Evolutionary conservation across 1,140 invertebrate species (phyloP).

Genomic region (Ceratoteleas bidentatus): DNA sequence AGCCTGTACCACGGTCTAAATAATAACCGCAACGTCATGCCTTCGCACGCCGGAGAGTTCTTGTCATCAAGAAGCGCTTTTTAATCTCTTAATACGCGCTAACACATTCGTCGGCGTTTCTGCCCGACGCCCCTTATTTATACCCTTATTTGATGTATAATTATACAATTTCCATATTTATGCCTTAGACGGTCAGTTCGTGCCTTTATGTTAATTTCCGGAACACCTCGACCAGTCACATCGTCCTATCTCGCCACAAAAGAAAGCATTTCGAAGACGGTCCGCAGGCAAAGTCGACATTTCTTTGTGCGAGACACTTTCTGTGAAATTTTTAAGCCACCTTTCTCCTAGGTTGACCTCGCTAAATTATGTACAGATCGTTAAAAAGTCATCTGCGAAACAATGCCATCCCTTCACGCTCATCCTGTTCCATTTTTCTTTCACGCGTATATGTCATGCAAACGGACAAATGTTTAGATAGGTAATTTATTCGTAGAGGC

Average conservation of each 20-base stretch:
- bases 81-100: conserved; percentile 58
- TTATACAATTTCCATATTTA: conserved; percentile 54
- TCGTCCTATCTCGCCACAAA: too few relatives aligned
- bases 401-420: too few relatives aligned
- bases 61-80: conserved; percentile 56
- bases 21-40: conserved; percentile 58
- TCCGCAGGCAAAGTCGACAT: too few relatives aligned
- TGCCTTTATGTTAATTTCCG: conserved; percentile 9
- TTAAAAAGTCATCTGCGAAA: too few relatives aligned
- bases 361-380: too few relatives aligned
- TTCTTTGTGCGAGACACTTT: too few relatives aligned
- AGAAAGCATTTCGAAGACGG: too few relatives aligned
- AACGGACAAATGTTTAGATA: background rate
- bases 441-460: too few relatives aligned
- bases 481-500: conserved; percentile 28
- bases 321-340: background rate
- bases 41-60: conserved; percentile 32
- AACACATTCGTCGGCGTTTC: conserved; percentile 20
- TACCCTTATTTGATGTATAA: conserved; percentile 42
- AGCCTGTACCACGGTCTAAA: conserved; percentile 32
- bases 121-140: conserved; percentile 34
- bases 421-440: too few relatives aligned
- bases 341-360: too few relatives aligned
- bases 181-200: conserved; percentile 3
- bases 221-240: background rate